Percentiles rank a stretch among this genome's conserved stretches.
phyloP scores from a whole-genome alignment of 2,888 invertebrate genomes.

The Sialis fuliginosa region DNA sequence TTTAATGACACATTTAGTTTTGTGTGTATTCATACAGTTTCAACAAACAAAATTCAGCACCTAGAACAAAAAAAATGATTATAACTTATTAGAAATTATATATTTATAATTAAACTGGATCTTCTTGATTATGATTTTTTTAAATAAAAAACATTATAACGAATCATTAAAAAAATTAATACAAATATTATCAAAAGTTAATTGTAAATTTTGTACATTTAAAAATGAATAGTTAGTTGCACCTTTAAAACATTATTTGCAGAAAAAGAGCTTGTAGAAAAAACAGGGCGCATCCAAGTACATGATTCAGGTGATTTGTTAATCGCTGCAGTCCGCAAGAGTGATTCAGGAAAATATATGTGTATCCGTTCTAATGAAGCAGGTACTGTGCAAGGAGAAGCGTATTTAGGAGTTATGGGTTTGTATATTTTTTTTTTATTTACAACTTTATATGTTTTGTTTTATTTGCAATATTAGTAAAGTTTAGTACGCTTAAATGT shows the following conservation, averaged over 20 bases:
- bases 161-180: too few species aligned
- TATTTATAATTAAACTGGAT: too few species aligned
- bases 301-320: slow-evolving; percentile 75
- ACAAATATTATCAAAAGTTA: too few species aligned
- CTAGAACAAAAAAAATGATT: too few species aligned
- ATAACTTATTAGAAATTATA: too few species aligned
- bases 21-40: not conserved
- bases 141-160: too few species aligned
- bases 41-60: too few species aligned
- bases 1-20: too few species aligned
- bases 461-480: not conserved
- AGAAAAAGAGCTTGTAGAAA: slow-evolving; percentile 43
- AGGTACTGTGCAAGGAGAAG: slow-evolving; percentile 68
- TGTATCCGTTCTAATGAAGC: slow-evolving; percentile 82
- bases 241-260: slow-evolving; percentile 9
- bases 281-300: slow-evolving; percentile 64
- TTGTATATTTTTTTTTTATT: slow-evolving; percentile 17
- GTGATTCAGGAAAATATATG: slow-evolving; percentile 78
- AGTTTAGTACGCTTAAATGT: too few species aligned
- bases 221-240: too few species aligned
- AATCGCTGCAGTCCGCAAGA: slow-evolving; percentile 65
- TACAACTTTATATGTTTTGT: not conserved
- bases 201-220: too few species aligned
- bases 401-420: slow-evolving; percentile 70
- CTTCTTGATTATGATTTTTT: too few species aligned